Evolutionary conservation across 2,797 vertebrate species (phyloP), one percentile per base, ranked within the genome.

Genomic region (Hirundo rustica): DNA sequence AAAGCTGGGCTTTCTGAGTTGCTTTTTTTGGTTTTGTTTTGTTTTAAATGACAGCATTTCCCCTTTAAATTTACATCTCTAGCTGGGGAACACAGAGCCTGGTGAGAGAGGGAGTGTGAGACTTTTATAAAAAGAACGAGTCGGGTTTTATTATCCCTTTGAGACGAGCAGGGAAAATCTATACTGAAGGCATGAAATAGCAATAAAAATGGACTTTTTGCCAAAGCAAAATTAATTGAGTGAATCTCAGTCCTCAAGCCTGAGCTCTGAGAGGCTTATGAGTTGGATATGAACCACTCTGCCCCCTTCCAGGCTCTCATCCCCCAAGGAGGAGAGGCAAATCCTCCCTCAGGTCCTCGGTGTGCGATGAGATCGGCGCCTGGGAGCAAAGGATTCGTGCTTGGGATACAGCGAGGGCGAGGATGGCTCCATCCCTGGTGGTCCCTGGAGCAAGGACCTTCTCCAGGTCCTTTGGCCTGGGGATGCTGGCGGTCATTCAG

Each of bases 81-180:
- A 96, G 92, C 86, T 92, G 93, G 91, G 92, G 86, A 97, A 96
- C 91, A 96, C 89, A 65, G 92, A 95, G 96, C 93, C 92, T 95
- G 85, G 93, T 94, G 92, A 92, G 93, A 93, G 90, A 76, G 91
- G 94, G 95, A 96, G 94, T 92, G 95, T 95, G 94, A 97, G 95
- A 91, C 93, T 95, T 97, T 97, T 96, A 96, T 96, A 97, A 95
- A 97, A 97, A 96, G 96, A 96, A 95, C 64, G 91, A 98, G 97
- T 96, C n/a, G 64, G 82, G 94, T 97, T 97, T 97, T 97, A 97
- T 98, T 97, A 96, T 97, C 96, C 97, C 97, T 98, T 97, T 96
- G 98, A 98, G 97, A 97, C 86, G 78, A 96, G 94, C 94, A 93
- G 96, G 97, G 97, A 97, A 98, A 98, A 97, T 97, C 97, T 97